Conservation (phyloP, 30 jellyfish, hydroid and myxozoan genomes). For the Nemopilema nomurai region DNA sequence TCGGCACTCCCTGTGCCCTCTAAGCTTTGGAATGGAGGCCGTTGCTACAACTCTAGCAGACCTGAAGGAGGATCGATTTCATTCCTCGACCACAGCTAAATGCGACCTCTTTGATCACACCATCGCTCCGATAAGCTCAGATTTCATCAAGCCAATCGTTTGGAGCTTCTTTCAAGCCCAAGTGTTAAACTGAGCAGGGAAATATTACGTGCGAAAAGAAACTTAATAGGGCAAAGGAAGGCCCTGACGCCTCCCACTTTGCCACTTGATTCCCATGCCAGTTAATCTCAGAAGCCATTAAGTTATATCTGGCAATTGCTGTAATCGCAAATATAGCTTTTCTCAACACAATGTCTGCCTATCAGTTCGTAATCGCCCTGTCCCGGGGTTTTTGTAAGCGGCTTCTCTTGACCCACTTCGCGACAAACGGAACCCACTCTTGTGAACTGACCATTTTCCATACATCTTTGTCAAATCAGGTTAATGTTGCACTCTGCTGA, state of each 20-base stretch:
- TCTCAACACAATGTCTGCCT: not conserved
- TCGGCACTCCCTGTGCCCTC: slow-evolving; percentile 48
- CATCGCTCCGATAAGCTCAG: slow-evolving; percentile 14
- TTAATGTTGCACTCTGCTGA: too few relatives aligned
- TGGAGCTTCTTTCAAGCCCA: not conserved
- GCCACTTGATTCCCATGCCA: slow-evolving; percentile 11
- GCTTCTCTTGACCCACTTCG: too few relatives aligned
- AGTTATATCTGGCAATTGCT: not conserved
- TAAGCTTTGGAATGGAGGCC: not conserved
- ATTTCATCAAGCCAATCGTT: not conserved
- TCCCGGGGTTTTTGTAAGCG: too few relatives aligned
- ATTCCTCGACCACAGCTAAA: slow-evolving; percentile 46
- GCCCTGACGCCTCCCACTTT: slow-evolving; percentile 42
- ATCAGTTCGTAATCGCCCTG: too few relatives aligned
- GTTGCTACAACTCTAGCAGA: not conserved
- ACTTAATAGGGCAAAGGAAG: slow-evolving; percentile 24
- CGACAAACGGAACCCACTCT: too few relatives aligned
- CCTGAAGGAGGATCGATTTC: slow-evolving; percentile 47
- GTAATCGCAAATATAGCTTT: not conserved
- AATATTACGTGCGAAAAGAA: slow-evolving; percentile 42
- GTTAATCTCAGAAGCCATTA: not conserved
- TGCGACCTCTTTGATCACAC: slow-evolving; percentile 33
- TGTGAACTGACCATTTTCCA: too few relatives aligned
- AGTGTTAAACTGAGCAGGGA: slow-evolving; percentile 17
- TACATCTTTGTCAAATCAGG: too few relatives aligned